Percentiles rank a stretch among this genome's conserved stretches.
phyloP scores from a whole-genome alignment of 2,113 vertebrate genomes.

The Engystomops pustulosus region DNA sequence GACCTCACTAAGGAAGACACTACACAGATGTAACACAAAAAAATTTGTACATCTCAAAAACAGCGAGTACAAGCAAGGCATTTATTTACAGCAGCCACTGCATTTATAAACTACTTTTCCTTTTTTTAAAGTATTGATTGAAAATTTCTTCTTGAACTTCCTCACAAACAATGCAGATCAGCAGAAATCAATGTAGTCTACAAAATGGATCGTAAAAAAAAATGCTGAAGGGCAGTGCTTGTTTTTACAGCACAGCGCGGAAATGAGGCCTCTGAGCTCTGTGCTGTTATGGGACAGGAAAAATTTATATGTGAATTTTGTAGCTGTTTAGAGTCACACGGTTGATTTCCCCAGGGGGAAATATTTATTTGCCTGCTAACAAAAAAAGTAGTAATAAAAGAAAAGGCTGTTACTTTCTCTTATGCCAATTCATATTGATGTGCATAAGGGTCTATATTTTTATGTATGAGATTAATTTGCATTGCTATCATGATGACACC shows the following conservation, averaged over 20 bases:
- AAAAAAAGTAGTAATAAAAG: not conserved
- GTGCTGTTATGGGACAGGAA: not conserved
- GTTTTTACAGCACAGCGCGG: not conserved
- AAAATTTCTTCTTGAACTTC: not conserved
- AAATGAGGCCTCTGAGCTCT: not conserved
- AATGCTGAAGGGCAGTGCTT: not conserved
- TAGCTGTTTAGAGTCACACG: not conserved
- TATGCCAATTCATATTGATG: not conserved
- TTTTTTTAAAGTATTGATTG: not conserved
- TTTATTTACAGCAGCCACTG: too few relatives aligned
- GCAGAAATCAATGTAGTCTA: not conserved
- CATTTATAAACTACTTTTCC: not conserved
- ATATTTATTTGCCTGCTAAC: not conserved
- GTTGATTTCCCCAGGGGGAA: not conserved
- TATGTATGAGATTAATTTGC: too few relatives aligned
- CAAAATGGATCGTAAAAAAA: not conserved
- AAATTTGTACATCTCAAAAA: too few relatives aligned
- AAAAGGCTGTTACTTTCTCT: not conserved
- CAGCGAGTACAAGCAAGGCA: too few relatives aligned
- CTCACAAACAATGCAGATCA: not conserved
- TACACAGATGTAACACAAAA: too few relatives aligned
- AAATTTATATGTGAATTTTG: not conserved
- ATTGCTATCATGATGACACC: too few relatives aligned
- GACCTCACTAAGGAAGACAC: too few relatives aligned
- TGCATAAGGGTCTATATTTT: not conserved